Evolutionary conservation across 2,888 invertebrate genomes (phyloP), one percentile per base, ranked within the genome.

Genomic region (Agrotis ipsilon): DNA sequence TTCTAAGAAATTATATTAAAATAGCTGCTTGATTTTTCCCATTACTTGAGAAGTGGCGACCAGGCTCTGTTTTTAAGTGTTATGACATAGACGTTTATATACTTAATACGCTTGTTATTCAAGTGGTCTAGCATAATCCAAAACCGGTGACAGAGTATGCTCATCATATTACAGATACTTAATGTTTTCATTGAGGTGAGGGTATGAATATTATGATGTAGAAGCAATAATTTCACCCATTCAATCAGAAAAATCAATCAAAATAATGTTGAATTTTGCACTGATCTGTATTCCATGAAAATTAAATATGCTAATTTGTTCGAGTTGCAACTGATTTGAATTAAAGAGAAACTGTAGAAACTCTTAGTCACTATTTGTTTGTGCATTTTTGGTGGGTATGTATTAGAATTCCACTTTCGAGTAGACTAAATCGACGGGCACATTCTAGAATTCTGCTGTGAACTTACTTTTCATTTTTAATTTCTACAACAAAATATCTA

Each of bases 1-100:
- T 87, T 88, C 87, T 81, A 54, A 84, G 86, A 87, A 88, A 83
- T 81, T 78, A 79, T 67, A 68, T 72, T 65, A 27, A 68, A 70
- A 75, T 68, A 68, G 67, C 59, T 60, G 60, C 64, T 78, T 77
- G 55, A 83, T 74, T 75, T 78, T 83, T 76, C 67, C 64, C 64
- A 85, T 74, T 72, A 73, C 57, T 63, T 58, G 52, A 65, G 49
- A 62, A 65, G 58, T 58, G 58, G 46, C 32, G 43, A 58, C 43
- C 52, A 75, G 21, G 68, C 24, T 51, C n/a, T 45, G 21, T 55
- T 64, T 39, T 73, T 39, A 39, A 39, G 39, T 39, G 39, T 32
- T 32, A 32, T 32, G 32, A 7, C 32, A 27, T 27, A 7, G 7
- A 39, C 39, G 39, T 39, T 39, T 39, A 51, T 46, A 72, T 48